Conservation (phyloP, 1,140 invertebrate genomes). For the Heliconius himera region DNA sequence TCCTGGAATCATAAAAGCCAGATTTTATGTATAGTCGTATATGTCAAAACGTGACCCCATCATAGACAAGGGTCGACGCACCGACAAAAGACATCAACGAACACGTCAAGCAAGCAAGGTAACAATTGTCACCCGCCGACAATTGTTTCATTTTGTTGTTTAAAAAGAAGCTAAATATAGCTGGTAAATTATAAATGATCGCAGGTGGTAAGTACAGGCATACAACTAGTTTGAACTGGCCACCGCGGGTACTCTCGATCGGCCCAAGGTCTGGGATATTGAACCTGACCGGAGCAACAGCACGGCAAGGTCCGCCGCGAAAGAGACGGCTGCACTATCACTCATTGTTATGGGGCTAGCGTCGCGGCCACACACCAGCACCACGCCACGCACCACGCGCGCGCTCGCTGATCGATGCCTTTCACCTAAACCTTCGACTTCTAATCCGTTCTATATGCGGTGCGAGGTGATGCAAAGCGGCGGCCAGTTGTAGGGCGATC, state of each 20-base stretch:
- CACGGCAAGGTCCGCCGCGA: constrained; percentile 70
- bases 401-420: constrained; percentile 50
- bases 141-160: constrained; percentile 33
- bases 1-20: constrained; percentile 77
- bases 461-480: constrained; percentile 66
- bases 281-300: constrained; percentile 74
- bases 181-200: constrained; percentile 66
- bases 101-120: constrained; percentile 30
- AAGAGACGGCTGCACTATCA: constrained; percentile 76
- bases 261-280: constrained; percentile 79
- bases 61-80: constrained; percentile 30
- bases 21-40: constrained; percentile 64
- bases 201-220: constrained; percentile 69
- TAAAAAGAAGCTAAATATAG: constrained; percentile 63
- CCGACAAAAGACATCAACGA: constrained; percentile 55
- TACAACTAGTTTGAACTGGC: constrained; percentile 72
- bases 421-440: constrained; percentile 59
- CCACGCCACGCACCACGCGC: constrained; percentile 48
- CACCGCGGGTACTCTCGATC: constrained; percentile 63
- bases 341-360: constrained; percentile 77
- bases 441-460: constrained; percentile 66
- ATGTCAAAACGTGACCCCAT: constrained; percentile 65
- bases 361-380: constrained; percentile 60
- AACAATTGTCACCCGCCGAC: constrained; percentile 28
- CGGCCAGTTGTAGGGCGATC: constrained; percentile 49